Percentiles rank a stretch among this genome's conserved stretches.
phyloP scores from a whole-genome alignment of 1,140 invertebrate species.

The Saccostrea echinata region DNA sequence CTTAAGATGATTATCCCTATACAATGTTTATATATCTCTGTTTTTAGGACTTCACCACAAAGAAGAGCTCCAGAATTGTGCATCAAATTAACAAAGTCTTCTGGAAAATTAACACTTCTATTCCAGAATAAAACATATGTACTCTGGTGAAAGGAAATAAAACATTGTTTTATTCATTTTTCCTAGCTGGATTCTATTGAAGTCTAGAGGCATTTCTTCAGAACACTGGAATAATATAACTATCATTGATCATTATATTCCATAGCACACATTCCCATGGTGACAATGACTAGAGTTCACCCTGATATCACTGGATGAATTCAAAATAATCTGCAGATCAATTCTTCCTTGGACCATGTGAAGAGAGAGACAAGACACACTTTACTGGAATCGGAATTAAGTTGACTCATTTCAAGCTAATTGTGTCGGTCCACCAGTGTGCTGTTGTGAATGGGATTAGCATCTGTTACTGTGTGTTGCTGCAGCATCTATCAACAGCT shows the following conservation, averaged over 20 bases:
- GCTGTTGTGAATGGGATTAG: not conserved
- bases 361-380: not conserved
- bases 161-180: slow-evolving; percentile 9
- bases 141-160: slow-evolving; percentile 5
- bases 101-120: not conserved
- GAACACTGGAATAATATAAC: not conserved
- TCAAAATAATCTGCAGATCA: slow-evolving; percentile 32
- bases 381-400: slow-evolving; percentile 16
- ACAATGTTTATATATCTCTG: not conserved
- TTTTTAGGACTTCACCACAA: slow-evolving; percentile 12
- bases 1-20: slow-evolving; percentile 18
- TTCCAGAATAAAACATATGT: not conserved
- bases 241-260: slow-evolving; percentile 25
- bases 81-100: slow-evolving; percentile 35
- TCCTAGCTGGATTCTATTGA: not conserved
- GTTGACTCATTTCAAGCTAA: slow-evolving; percentile 10
- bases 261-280: slow-evolving; percentile 30
- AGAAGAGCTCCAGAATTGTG: slow-evolving; percentile 10
- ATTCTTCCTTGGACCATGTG: not conserved
- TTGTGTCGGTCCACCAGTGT: slow-evolving; percentile 5
- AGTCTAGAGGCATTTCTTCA: slow-evolving; percentile 14
- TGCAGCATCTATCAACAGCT: slow-evolving; percentile 13
- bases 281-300: slow-evolving; percentile 30
- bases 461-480: slow-evolving; percentile 19
- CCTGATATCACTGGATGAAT: slow-evolving; percentile 32